Evolutionary conservation across 1,140 invertebrate species (phyloP).

Genomic region (Notospermus geniculatus): DNA sequence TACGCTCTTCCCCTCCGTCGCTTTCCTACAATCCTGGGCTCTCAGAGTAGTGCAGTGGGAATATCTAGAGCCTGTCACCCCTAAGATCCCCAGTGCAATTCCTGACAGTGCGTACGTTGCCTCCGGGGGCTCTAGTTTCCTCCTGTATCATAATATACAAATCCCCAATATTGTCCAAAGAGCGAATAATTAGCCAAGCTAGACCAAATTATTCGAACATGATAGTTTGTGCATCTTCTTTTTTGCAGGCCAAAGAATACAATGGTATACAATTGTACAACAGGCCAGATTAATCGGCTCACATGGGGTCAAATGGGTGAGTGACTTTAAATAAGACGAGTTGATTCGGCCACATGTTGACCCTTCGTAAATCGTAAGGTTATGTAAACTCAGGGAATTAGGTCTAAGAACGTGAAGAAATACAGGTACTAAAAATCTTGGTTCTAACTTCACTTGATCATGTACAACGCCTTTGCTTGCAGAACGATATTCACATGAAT

Average conservation of each 20-base stretch:
- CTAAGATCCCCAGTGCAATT: too few species aligned
- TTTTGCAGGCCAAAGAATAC: conserved; percentile 9
- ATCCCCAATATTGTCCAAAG: too few species aligned
- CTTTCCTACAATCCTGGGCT: too few species aligned
- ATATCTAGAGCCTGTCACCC: too few species aligned
- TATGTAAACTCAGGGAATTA: neutral
- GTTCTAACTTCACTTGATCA: too few species aligned
- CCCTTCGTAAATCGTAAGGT: neutral
- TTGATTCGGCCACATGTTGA: neutral
- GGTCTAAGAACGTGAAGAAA: neutral
- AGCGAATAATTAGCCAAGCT: neutral
- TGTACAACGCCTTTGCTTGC: conserved; percentile 6
- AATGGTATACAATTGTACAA: conserved; percentile 22
- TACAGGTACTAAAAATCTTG: neutral
- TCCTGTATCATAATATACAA: neutral
- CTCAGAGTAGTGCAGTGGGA: too few species aligned
- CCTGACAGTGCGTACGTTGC: neutral
- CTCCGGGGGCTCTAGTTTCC: too few species aligned
- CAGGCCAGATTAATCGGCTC: conserved; percentile 24
- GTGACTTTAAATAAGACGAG: neutral
- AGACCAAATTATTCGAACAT: neutral
- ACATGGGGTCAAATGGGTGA: conserved; percentile 24
- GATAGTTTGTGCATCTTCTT: conserved; percentile 1
- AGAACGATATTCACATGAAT: conserved; percentile 26
- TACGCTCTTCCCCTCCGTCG: too few species aligned